A percentile compares a stretch with the other conserved stretches of the same genome.
Conservation (phyloP, 2,113 vertebrate species). For the Lota lota region DNA sequence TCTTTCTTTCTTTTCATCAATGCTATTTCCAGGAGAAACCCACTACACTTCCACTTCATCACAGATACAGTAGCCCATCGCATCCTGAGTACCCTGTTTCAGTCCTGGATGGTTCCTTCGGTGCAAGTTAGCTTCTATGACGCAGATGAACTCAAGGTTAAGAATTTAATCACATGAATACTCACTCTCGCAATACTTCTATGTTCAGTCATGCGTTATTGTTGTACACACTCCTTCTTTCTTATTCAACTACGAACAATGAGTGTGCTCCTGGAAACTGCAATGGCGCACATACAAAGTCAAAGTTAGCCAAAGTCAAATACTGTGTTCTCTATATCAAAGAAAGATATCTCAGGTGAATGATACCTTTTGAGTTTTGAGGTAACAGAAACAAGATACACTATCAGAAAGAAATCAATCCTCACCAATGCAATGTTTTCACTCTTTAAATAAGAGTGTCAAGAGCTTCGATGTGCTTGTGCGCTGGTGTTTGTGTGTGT, state of each 20-base stretch:
- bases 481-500: no score
- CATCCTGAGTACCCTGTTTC: slow-evolving; percentile 85
- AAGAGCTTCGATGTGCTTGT: neutral
- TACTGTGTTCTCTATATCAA: neutral
- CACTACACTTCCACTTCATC: slow-evolving; percentile 94
- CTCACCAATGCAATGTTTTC: no score
- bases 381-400: neutral
- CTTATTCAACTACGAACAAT: neutral
- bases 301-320: slow-evolving; percentile 7
- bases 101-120: slow-evolving; percentile 94
- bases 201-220: neutral
- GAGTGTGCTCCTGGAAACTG: no score
- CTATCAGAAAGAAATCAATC: no score
- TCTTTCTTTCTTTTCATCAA: neutral
- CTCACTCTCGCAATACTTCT: no score
- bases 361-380: neutral
- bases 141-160: slow-evolving; percentile 89
- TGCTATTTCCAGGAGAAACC: slow-evolving; percentile 81
- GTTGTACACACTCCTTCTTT: neutral
- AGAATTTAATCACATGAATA: neutral
- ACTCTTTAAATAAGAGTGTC: no score
- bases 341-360: neutral
- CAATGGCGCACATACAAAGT: neutral
- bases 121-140: slow-evolving; percentile 91
- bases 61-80: slow-evolving; percentile 85